phyloP scores from a whole-genome alignment of 2,888 invertebrate species.

The Prosopocoilus inquinatus region DNA sequence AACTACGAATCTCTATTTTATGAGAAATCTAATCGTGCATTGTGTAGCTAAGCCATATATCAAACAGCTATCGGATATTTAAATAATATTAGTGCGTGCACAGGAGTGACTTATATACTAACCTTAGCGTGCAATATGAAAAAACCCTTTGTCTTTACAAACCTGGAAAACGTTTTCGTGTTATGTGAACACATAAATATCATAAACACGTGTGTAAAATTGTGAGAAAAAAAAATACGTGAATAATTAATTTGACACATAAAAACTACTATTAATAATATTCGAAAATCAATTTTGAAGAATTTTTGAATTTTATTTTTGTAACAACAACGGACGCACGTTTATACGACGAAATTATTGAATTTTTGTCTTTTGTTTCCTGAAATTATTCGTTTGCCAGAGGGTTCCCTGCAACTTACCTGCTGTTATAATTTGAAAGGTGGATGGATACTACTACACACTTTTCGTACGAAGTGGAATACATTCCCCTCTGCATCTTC shows the following conservation, averaged over 20 bases:
- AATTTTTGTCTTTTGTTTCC: not conserved
- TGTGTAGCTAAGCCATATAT: conserved; percentile 20
- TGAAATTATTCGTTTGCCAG: conserved; percentile 9
- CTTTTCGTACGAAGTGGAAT: conserved; percentile 61
- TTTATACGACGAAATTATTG: too few relatives aligned
- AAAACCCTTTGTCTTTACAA: conserved; percentile 29
- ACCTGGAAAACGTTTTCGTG: conserved; percentile 22
- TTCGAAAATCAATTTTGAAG: not conserved
- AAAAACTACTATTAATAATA: not conserved
- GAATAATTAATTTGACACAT: not conserved
- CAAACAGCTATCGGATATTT: conserved; percentile 25
- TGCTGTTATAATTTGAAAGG: conserved; percentile 28
- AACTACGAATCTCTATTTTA: conserved; percentile 4
- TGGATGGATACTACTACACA: conserved; percentile 48
- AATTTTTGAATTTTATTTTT: too few relatives aligned
- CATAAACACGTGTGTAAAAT: conserved; percentile 2
- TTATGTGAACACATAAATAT: conserved; percentile 1
- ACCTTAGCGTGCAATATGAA: conserved; percentile 36
- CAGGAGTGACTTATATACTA: conserved; percentile 31
- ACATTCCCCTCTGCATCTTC: conserved; percentile 58
- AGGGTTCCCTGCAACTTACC: conserved; percentile 29
- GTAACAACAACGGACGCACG: too few relatives aligned
- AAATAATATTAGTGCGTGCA: conserved; percentile 33
- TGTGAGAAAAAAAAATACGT: not conserved
- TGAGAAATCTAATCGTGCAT: conserved; percentile 21